Conservation (phyloP, 2,113 vertebrate species). For the Condylura cristata region DNA sequence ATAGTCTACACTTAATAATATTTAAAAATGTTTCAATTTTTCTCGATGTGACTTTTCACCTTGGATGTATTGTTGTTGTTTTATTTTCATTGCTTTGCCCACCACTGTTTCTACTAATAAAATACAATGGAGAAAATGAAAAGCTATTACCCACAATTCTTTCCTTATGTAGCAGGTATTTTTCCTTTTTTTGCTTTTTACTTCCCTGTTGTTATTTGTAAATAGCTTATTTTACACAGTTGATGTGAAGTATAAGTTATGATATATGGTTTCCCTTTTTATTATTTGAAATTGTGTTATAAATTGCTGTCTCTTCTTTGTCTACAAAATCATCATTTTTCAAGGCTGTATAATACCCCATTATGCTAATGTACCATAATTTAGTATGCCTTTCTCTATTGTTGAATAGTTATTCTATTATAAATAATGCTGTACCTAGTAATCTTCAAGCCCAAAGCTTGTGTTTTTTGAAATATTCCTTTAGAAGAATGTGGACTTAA, state of each 20-base stretch:
- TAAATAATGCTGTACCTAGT: background rate
- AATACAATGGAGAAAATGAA: conserved; percentile 23
- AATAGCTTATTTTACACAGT: conserved; percentile 29
- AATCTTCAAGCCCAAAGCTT: background rate
- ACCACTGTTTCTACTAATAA: conserved; percentile 35
- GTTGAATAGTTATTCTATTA: background rate
- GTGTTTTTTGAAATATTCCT: conserved; percentile 39
- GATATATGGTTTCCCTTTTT: background rate
- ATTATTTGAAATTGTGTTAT: background rate
- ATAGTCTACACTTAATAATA: background rate
- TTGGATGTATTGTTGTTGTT: background rate
- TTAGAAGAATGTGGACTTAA: background rate
- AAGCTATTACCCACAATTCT: conserved; percentile 27
- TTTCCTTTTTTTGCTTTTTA: conserved; percentile 46
- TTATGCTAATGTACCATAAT: conserved; percentile 9
- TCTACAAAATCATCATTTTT: conserved; percentile 59
- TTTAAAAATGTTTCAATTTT: background rate
- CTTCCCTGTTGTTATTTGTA: conserved; percentile 16
- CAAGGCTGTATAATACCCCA: conserved; percentile 14
- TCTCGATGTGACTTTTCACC: conserved; percentile 4
- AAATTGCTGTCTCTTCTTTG: conserved; percentile 35
- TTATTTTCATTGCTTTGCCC: conserved; percentile 6
- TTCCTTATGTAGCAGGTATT: conserved; percentile 16
- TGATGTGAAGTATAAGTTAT: conserved; percentile 24
- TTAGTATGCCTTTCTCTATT: background rate